A percentile compares a stretch with the other conserved stretches of the same genome.
These are phyloP conservation scores for Takifugu flavidus DNA, from an alignment of 2,113 vertebrate species.

Conservation along the genomic window DNA sequence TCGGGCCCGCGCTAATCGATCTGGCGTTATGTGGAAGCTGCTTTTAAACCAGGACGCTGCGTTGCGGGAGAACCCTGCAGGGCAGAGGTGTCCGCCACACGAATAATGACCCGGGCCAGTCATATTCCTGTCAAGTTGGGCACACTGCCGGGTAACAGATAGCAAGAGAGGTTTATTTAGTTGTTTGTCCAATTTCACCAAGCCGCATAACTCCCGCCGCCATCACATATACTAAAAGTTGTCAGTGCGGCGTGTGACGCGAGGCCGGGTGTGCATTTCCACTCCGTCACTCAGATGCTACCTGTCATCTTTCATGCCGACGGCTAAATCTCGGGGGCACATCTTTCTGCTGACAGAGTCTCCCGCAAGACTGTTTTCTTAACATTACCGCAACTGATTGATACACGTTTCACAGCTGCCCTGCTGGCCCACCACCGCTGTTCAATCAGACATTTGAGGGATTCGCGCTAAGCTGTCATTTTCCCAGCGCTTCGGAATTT, in stretches of 20 bases:
- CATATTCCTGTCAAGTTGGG: conserved; percentile 59
- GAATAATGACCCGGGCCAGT: conserved; percentile 48
- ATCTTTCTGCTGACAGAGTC: conserved; percentile 43
- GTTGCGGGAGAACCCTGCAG: conserved; percentile 37
- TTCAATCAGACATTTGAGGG: conserved; percentile 32
- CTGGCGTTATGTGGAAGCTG: background rate
- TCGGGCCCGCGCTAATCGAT: conserved; percentile 1
- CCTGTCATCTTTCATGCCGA: conserved; percentile 37
- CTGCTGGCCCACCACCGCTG: background rate
- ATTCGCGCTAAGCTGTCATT: conserved; percentile 44
- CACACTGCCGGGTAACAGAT: conserved; percentile 49
- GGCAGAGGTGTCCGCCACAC: conserved; percentile 22
- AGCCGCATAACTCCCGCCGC: conserved; percentile 60
- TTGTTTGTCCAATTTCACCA: conserved; percentile 69
- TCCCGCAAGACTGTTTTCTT: conserved; percentile 43
- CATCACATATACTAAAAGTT: conserved; percentile 19
- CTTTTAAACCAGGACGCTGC: conserved; percentile 13
- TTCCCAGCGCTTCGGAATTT: conserved; percentile 27
- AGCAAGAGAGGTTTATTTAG: conserved; percentile 59
- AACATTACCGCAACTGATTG: conserved; percentile 38
- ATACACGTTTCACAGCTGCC: conserved; percentile 41
- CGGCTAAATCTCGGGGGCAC: conserved; percentile 19
- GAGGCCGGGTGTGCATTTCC: conserved; percentile 40
- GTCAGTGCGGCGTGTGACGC: conserved; percentile 15
- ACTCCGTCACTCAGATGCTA: conserved; percentile 40